Percentiles rank a stretch among this genome's conserved stretches.
Conservation (phyloP, 2,888 invertebrate species). For the Atethmia centrago region DNA sequence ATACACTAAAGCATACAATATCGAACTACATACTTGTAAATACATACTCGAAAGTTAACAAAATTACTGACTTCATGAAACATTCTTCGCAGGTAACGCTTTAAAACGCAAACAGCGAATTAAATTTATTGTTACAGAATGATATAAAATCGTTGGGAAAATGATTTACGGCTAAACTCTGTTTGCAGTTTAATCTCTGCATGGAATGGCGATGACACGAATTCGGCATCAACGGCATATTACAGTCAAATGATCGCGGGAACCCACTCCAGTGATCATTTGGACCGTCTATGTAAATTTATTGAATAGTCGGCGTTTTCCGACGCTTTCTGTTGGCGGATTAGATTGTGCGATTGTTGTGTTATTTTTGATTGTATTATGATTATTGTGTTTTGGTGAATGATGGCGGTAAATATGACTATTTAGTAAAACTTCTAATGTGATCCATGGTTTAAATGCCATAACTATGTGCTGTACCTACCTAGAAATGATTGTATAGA, state of each 20-base stretch:
- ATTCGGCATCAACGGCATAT: constrained; percentile 82
- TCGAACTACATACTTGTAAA: neutral
- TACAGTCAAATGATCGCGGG: constrained; percentile 77
- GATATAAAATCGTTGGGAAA: constrained; percentile 73
- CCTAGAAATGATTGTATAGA: neutral
- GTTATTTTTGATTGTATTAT: neutral
- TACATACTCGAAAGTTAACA: neutral
- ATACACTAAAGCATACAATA: too few species aligned
- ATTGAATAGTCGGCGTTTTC: constrained; percentile 26
- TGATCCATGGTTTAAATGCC: neutral
- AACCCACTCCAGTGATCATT: constrained; percentile 46
- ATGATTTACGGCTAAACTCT: constrained; percentile 85
- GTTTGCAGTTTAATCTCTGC: constrained; percentile 86
- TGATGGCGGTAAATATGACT: neutral
- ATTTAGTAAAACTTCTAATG: neutral
- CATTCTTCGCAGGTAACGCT: constrained; percentile 39
- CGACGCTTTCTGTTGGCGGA: constrained; percentile 22
- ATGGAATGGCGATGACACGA: constrained; percentile 82
- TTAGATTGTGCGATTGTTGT: constrained; percentile 5
- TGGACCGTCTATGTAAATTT: constrained; percentile 44
- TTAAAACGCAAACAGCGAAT: constrained; percentile 67
- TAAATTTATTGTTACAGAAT: constrained; percentile 77
- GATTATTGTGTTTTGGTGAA: neutral
- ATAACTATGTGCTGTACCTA: neutral
- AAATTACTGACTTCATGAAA: constrained; percentile 1